Evolutionary conservation across 2,113 vertebrate genomes (phyloP), one percentile per base, ranked within the genome.

Genomic region (Aplodontia rufa): DNA sequence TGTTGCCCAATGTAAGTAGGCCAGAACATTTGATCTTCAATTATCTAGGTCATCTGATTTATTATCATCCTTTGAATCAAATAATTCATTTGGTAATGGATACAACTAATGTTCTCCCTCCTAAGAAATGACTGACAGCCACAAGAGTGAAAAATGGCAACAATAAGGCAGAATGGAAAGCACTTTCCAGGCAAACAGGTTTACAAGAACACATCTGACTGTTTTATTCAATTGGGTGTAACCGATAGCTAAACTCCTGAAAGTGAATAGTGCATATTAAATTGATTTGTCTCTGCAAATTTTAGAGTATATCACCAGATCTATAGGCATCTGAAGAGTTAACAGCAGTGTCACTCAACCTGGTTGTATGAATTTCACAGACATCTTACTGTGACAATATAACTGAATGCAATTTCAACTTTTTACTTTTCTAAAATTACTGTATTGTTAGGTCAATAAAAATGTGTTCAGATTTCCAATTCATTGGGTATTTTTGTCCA

Each of bases 361-460:
- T 62, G 93, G 64, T 94, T 93, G 58, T 28, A 60, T 8, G 10
- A 62, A 78, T 94, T 94, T 86, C 51, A n/a, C 7, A 76, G 66
- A 60, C 94, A 95, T 86, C 89, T 95, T 85, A 81, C 88, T 97
- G 95, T 96, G 95, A 96, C 40, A 83, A 62, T 90, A 96, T 90
- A 96, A 94, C 62, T 95, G 82, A 87, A 95, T 94, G 94, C 12
- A 89, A 45, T 72, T 47, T 78, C 80, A 92, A 89, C 51, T 37
- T 37, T 96, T 91, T 94, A 49, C 13, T 75, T 94, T 86, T 26
- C 55, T 82, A 47, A 60, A 82, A 96, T 91, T 66, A 66, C 62
- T 96, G 42, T 92, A 75, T 89, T 71, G 93, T 84, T 42, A 69
- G 68, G 79, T 91, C 91, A 95, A 87, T 85, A 92, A 91, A 91